Conservation (phyloP, 2,888 invertebrate species). For the Diplazon laetatorius region DNA sequence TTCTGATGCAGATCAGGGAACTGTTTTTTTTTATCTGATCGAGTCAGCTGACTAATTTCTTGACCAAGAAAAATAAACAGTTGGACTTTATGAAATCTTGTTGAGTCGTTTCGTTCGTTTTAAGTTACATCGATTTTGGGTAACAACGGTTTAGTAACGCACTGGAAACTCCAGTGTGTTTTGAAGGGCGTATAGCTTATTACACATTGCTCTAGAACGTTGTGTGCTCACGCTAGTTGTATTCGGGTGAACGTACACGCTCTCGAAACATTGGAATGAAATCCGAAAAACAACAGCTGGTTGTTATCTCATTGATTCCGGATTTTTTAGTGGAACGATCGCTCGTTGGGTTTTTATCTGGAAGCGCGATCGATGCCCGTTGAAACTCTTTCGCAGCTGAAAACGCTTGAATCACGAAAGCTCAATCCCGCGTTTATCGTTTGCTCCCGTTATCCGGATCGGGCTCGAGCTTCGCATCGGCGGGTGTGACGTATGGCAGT, state of each 20-base stretch:
- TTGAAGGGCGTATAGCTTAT: too few species aligned
- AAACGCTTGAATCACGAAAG: slow-evolving; percentile 52
- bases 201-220: not conserved
- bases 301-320: slow-evolving; percentile 11
- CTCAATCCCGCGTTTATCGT: slow-evolving; percentile 63
- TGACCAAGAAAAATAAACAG: too few species aligned
- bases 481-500: slow-evolving; percentile 10
- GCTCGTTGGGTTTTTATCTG: slow-evolving; percentile 2
- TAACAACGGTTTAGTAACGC: too few species aligned
- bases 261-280: not conserved
- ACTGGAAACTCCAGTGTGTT: too few species aligned
- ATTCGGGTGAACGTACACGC: not conserved
- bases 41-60: too few species aligned
- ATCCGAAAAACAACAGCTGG: slow-evolving; percentile 1
- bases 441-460: slow-evolving; percentile 58
- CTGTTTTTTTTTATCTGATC: too few species aligned
- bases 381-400: not conserved
- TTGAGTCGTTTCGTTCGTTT: too few species aligned
- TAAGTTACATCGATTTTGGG: too few species aligned
- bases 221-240: not conserved
- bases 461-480: not conserved
- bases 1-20: too few species aligned
- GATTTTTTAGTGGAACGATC: not conserved
- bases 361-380: not conserved
- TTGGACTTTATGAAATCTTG: too few species aligned